phyloP scores from a whole-genome alignment of 2,888 invertebrate genomes.

The Habrosyne pyritoides region DNA sequence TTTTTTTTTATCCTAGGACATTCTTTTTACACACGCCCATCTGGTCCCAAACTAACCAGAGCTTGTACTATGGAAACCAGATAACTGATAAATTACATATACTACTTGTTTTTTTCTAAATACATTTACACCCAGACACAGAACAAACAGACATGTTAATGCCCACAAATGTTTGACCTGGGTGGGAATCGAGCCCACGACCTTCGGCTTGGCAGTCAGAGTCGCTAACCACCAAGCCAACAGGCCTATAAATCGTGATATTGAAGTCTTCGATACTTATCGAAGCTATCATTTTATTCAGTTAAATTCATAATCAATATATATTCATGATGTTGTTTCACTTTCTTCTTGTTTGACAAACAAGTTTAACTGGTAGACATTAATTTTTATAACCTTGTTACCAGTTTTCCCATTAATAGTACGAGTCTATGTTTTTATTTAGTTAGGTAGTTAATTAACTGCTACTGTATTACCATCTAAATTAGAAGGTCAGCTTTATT shows the following conservation, averaged over 20 bases:
- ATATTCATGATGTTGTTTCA: slow-evolving; percentile 28
- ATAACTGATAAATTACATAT: too few relatives aligned
- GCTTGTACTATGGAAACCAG: too few relatives aligned
- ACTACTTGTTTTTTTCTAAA: too few relatives aligned
- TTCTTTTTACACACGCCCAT: too few relatives aligned
- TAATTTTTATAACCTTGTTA: slow-evolving; percentile 20
- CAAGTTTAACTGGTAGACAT: slow-evolving; percentile 32
- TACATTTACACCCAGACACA: too few relatives aligned
- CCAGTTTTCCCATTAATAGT: not conserved
- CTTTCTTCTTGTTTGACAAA: slow-evolving; percentile 41
- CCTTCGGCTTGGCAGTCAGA: not conserved
- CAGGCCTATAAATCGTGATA: not conserved
- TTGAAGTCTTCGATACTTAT: not conserved
- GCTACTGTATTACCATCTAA: not conserved
- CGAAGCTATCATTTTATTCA: slow-evolving; percentile 10
- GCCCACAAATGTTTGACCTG: too few relatives aligned
- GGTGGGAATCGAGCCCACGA: too few relatives aligned
- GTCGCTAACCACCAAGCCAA: too few relatives aligned
- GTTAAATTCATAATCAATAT: slow-evolving; percentile 32
- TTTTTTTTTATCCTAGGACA: too few relatives aligned
- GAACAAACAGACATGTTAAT: too few relatives aligned
- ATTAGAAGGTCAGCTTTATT: not conserved
- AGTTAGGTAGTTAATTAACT: not conserved
- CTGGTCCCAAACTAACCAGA: too few relatives aligned
- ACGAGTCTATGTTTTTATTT: not conserved